These are phyloP conservation scores for Ethmia dodecea DNA, from an alignment of 2,888 invertebrate genomes.

Conservation along the genomic window DNA sequence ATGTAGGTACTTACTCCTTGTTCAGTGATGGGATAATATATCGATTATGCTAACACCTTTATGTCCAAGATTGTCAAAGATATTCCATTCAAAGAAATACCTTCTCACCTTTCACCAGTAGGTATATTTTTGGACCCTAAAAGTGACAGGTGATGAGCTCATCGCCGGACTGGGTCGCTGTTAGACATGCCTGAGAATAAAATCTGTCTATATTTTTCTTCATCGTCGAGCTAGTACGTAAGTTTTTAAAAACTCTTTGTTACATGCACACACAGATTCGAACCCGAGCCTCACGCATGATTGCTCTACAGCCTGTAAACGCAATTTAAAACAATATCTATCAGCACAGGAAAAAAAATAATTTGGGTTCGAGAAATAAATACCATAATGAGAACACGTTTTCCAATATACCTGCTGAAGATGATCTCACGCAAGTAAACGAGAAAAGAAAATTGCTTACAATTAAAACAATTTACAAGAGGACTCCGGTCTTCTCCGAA, in stretches of 20 bases:
- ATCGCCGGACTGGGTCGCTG: too few species aligned
- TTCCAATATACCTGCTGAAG: background rate
- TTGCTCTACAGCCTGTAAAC: too few species aligned
- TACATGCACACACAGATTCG: too few species aligned
- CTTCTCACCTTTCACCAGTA: background rate
- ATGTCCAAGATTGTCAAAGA: background rate
- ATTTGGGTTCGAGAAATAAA: background rate
- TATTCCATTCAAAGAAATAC: background rate
- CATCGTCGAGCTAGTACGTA: too few species aligned
- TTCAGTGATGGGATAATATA: slow-evolving; percentile 26
- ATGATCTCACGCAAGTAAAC: slow-evolving; percentile 3
- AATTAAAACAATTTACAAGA: slow-evolving; percentile 12
- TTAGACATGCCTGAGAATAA: too few species aligned
- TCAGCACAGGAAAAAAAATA: background rate
- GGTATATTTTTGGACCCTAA: too few species aligned
- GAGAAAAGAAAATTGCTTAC: slow-evolving; percentile 8
- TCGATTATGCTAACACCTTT: too few species aligned
- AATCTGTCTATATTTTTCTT: too few species aligned
- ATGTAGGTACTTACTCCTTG: slow-evolving; percentile 41
- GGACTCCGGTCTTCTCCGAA: slow-evolving; percentile 1
- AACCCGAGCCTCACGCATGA: too few species aligned
- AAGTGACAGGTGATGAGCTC: too few species aligned
- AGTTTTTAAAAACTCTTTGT: too few species aligned
- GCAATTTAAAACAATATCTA: too few species aligned
- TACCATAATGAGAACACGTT: background rate